Evolutionary conservation across 1,140 invertebrate genomes (phyloP), one percentile per base, ranked within the genome.

Genomic region (Drosophila takahashii): DNA sequence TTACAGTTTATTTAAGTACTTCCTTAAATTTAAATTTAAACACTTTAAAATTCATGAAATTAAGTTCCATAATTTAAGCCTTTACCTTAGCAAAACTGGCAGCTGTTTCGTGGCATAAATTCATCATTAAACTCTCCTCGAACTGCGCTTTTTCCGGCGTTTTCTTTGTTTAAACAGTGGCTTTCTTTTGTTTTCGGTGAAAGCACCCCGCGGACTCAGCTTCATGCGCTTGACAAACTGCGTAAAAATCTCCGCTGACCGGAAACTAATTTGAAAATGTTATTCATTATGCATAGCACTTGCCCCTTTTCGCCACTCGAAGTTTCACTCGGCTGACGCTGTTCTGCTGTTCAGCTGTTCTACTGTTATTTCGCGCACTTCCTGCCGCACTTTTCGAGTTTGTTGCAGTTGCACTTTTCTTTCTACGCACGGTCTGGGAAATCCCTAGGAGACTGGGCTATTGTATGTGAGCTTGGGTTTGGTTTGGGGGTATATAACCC

Each of bases 251-350:
- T 87, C 80, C 77, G 72, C 84, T 87, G 84, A 87, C 84, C 84
- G 84, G 84, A 89, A 87, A 90, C 84, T 87, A 87, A 87, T 87
- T 87, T 84, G 79, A 87, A 87, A 87, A 87, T 89, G 84, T 89
- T 86, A 87, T 86, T 86, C 81, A 86, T 86, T 87, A 86, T 86
- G 81, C 81, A 87, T 78, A 54, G 83, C 70, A 69, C 53, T 65
- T 41, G 53, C 54, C 37, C 18, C 27, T 32, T 32, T 32, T 22
- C 22, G 15, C 48, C 29, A 48, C 27, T 62, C 58, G 37, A 52
- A 73, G 57, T 62, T 22, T 42, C 41, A 71, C 72, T 74, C 58
- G 48, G 34, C 51, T 62, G 51, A 27, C 42, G 45, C 37, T 74
- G 60, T 39, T 58, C 36, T 37, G 37, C 50, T 73, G 73, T 74